These are phyloP conservation scores for Megalurothrips usitatus DNA, from an alignment of 2,888 invertebrate genomes.

Conservation along the genomic window DNA sequence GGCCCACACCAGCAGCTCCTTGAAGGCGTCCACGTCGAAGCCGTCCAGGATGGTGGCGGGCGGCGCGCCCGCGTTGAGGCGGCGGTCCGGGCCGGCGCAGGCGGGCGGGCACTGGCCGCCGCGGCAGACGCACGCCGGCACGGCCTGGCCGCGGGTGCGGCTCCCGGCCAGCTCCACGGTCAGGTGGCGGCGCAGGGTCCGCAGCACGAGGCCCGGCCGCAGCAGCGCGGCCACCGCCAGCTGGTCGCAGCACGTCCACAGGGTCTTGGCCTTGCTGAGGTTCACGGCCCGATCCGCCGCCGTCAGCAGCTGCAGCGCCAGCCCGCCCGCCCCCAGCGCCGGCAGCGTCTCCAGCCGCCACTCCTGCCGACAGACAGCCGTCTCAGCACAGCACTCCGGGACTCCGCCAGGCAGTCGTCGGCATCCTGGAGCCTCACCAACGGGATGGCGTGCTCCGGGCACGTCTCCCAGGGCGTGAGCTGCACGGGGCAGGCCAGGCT, in stretches of 20 bases:
- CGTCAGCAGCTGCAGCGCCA: constrained; percentile 7
- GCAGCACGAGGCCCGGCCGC: neutral
- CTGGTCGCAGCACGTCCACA: neutral
- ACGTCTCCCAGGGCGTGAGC: constrained; percentile 68
- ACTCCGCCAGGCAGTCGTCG: too few species aligned
- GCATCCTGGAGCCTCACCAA: constrained; percentile 45
- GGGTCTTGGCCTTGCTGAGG: neutral
- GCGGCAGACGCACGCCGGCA: neutral
- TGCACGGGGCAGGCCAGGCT: constrained; percentile 54
- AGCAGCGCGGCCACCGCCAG: constrained; percentile 4
- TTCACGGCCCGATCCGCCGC: neutral
- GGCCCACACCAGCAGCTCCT: neutral
- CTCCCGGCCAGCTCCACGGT: neutral
- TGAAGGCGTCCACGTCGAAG: constrained; percentile 5
- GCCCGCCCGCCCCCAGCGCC: neutral
- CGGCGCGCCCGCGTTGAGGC: neutral
- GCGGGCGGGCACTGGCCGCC: neutral
- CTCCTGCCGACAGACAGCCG: too few species aligned
- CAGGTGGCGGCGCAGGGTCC: neutral
- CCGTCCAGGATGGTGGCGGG: neutral
- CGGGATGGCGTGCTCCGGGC: constrained; percentile 45
- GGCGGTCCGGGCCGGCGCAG: neutral
- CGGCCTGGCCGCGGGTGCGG: constrained; percentile 3
- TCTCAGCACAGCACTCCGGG: too few species aligned
- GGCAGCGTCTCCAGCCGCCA: constrained; percentile 7